phyloP scores from a whole-genome alignment of 2,888 invertebrate species.

The Cheilosia vulpina region DNA sequence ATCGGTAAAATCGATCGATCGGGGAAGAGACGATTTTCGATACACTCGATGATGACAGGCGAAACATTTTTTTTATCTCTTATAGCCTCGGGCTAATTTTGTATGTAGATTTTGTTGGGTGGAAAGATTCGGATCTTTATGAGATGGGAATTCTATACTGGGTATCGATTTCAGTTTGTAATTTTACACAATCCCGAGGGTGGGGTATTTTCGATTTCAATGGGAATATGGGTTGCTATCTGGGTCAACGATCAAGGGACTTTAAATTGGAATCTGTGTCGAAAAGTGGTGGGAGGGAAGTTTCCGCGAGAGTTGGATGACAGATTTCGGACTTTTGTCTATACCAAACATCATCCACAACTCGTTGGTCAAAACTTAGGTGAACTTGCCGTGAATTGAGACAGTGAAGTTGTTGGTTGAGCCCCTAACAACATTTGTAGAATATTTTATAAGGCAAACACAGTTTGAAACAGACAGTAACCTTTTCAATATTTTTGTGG shows the following conservation, averaged over 20 bases:
- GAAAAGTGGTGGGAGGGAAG: too few relatives aligned
- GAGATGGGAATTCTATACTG: background rate
- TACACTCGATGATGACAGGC: background rate
- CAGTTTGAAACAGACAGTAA: too few relatives aligned
- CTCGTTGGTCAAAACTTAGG: too few relatives aligned
- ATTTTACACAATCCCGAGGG: background rate
- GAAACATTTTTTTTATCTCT: background rate
- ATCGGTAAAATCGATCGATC: conserved; percentile 20
- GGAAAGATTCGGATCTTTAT: conserved; percentile 7
- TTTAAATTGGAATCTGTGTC: background rate
- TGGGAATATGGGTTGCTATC: background rate
- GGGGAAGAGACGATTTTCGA: background rate
- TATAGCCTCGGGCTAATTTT: background rate
- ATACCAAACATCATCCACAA: too few relatives aligned
- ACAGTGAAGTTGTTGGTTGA: too few relatives aligned
- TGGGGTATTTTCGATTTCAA: background rate
- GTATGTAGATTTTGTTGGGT: conserved; percentile 2
- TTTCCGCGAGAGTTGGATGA: too few relatives aligned
- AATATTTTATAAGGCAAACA: too few relatives aligned
- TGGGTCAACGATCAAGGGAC: background rate
- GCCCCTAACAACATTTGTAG: too few relatives aligned
- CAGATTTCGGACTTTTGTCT: too few relatives aligned
- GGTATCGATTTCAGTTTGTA: background rate
- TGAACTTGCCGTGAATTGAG: too few relatives aligned
- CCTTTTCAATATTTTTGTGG: too few relatives aligned